Percentiles rank a stretch among this genome's conserved stretches.
These are phyloP conservation scores for Callocephalon fimbriatum DNA, from an alignment of 2,113 vertebrate species.

Conservation along the genomic window DNA sequence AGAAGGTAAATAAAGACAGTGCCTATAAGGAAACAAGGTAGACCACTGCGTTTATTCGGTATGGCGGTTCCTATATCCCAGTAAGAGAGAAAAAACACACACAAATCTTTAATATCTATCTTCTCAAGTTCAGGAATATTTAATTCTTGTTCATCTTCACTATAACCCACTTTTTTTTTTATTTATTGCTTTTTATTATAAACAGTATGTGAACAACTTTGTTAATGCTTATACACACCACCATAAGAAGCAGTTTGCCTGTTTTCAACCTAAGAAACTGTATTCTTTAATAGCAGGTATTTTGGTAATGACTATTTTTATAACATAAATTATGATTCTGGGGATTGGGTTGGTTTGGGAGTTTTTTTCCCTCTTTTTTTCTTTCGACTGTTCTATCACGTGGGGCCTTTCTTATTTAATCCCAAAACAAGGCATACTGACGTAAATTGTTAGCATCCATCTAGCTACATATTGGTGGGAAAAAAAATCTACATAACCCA, in stretches of 20 bases:
- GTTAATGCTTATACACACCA: not conserved
- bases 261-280: not conserved
- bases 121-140: not conserved
- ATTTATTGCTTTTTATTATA: not conserved
- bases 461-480: not conserved
- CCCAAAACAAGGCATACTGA: not conserved
- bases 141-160: not conserved
- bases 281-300: not conserved
- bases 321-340: not conserved
- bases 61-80: not conserved
- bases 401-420: not conserved
- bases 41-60: not conserved
- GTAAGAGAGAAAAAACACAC: not conserved
- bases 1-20: not conserved
- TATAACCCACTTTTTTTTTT: not conserved
- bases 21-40: not conserved
- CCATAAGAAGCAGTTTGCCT: not conserved
- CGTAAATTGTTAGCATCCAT: not conserved
- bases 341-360: accelerated
- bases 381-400: not conserved
- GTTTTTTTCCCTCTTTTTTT: not conserved
- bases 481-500: not conserved
- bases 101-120: not conserved
- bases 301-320: not conserved
- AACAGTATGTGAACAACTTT: not conserved